Evolutionary conservation across 2,113 vertebrate genomes (phyloP).

Genomic region (Colossoma macropomum): DNA sequence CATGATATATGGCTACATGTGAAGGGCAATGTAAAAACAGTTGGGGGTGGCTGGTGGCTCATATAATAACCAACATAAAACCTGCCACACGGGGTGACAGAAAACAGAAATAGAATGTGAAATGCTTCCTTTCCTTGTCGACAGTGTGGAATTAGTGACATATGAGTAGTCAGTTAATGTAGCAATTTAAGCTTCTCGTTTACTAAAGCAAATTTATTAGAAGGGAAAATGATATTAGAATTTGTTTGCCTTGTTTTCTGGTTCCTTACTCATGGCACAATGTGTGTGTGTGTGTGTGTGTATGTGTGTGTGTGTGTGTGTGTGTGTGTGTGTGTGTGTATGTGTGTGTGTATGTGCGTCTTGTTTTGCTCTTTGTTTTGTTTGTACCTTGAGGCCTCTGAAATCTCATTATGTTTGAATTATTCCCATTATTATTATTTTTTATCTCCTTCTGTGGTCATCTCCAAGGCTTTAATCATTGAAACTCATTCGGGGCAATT

Average conservation of each 20-base stretch:
- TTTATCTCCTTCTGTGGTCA: conserved; percentile 55
- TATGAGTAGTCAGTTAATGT: background rate
- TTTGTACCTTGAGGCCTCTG: conserved; percentile 13
- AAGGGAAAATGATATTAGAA: background rate
- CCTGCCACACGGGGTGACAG: background rate
- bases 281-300: background rate
- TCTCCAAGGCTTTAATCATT: conserved; percentile 56
- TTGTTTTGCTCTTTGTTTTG: conserved; percentile 32
- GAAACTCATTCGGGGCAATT: conserved; percentile 61
- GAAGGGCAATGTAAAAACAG: background rate
- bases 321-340: background rate
- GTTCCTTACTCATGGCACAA: background rate
- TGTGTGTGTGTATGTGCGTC: background rate
- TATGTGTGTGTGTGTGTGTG: background rate
- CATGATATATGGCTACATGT: background rate
- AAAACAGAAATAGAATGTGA: background rate
- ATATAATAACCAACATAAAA: background rate
- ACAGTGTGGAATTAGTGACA: background rate
- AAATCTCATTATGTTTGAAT: conserved; percentile 5
- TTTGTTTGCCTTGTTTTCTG: background rate
- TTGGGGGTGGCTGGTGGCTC: background rate
- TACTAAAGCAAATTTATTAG: background rate
- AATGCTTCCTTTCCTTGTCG: background rate
- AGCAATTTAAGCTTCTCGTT: background rate
- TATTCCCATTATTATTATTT: background rate